Percentiles rank a stretch among this genome's conserved stretches.
These are phyloP conservation scores for Vanessa atalanta DNA, from an alignment of 1,140 invertebrate genomes.

Conservation along the genomic window DNA sequence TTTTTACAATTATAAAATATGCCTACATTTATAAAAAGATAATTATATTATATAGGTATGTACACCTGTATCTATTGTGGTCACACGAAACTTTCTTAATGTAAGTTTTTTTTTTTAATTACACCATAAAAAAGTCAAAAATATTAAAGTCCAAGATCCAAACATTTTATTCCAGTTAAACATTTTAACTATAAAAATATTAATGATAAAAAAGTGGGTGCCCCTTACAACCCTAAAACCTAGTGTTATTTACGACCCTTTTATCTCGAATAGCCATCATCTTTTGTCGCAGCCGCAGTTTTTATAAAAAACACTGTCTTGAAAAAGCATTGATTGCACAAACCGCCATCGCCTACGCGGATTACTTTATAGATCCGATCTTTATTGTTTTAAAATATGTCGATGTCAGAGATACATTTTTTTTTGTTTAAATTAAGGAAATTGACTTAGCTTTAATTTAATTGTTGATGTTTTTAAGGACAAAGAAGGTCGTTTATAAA, in stretches of 20 bases:
- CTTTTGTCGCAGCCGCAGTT: slow-evolving; percentile 58
- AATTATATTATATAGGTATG: neutral
- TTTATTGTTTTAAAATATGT: slow-evolving; percentile 14
- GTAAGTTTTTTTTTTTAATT: neutral
- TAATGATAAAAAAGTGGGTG: slow-evolving; percentile 18
- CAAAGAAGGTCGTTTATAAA: neutral
- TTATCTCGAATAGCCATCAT: slow-evolving; percentile 64
- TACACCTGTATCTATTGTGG: neutral
- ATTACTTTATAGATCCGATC: slow-evolving; percentile 67
- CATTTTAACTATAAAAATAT: slow-evolving; percentile 27
- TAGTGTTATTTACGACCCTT: slow-evolving; percentile 72
- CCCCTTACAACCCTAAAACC: slow-evolving; percentile 44
- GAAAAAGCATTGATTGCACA: slow-evolving; percentile 35
- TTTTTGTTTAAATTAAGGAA: slow-evolving; percentile 30
- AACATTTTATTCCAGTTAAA: neutral
- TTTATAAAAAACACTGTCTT: slow-evolving; percentile 55
- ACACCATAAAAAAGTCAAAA: slow-evolving; percentile 10
- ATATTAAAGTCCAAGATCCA: neutral
- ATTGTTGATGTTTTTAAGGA: neutral
- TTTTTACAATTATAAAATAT: too few species aligned
- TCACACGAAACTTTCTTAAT: neutral
- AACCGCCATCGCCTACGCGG: slow-evolving; percentile 53
- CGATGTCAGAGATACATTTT: slow-evolving; percentile 29
- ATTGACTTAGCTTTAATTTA: slow-evolving; percentile 7
- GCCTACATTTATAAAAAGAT: too few species aligned